These are phyloP conservation scores for Chelmon rostratus DNA, from an alignment of 2,797 vertebrate species.

Conservation along the genomic window DNA sequence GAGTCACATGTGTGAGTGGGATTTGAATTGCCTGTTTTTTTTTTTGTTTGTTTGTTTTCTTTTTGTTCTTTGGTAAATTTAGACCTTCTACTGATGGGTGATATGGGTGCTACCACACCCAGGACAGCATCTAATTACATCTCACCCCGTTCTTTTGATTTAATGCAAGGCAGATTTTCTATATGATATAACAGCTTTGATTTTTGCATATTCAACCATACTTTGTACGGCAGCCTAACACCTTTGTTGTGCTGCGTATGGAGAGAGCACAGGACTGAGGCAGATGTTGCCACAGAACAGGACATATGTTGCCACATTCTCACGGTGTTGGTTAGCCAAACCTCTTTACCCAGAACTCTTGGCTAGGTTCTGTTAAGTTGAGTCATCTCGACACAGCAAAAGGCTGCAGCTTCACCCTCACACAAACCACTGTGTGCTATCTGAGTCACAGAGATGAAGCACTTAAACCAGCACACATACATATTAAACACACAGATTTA, in stretches of 20 bases:
- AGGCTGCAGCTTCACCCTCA: conserved; percentile 74
- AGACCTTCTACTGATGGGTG: conserved; percentile 24
- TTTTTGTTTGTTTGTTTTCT: background rate
- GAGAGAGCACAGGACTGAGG: conserved; percentile 40
- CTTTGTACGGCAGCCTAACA: conserved; percentile 15
- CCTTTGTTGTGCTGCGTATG: conserved; percentile 16
- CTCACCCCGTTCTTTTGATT: conserved; percentile 17
- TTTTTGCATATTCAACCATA: conserved; percentile 10
- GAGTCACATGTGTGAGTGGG: conserved; percentile 16
- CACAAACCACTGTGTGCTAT: conserved; percentile 73
- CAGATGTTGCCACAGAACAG: conserved; percentile 75
- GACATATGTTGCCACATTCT: conserved; percentile 78
- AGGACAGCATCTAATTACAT: conserved; percentile 34
- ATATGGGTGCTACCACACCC: conserved; percentile 22
- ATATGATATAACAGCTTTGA: background rate
- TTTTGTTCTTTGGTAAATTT: conserved; percentile 22
- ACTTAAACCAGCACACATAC: conserved; percentile 39
- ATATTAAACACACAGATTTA: conserved; percentile 64
- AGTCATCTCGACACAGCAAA: conserved; percentile 77
- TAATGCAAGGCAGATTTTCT: background rate
- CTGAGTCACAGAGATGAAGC: conserved; percentile 71
- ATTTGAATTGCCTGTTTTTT: background rate
- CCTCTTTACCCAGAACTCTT: conserved; percentile 82
- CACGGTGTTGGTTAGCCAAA: conserved; percentile 82
- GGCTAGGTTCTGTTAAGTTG: conserved; percentile 81